Conservation (phyloP, 2,113 vertebrate species). For the Scatophagus argus region DNA sequence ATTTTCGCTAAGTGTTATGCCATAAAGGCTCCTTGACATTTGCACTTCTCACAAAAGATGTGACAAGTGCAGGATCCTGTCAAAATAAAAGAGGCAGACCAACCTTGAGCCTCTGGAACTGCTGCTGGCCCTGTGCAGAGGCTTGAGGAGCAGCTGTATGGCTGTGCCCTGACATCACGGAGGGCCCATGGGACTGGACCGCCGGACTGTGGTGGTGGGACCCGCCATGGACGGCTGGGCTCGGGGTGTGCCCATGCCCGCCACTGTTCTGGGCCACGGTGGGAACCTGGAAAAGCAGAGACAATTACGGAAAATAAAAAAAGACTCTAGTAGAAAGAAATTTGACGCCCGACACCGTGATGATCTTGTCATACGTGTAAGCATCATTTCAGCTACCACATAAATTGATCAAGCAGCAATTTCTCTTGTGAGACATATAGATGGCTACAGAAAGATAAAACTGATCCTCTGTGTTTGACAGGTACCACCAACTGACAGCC, state of each 20-base stretch:
- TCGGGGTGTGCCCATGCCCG: slow-evolving; percentile 89
- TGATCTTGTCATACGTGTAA: not conserved
- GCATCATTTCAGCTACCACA: not conserved
- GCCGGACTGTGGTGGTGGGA: slow-evolving; percentile 91
- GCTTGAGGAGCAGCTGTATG: slow-evolving; percentile 90
- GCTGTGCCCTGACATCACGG: slow-evolving; percentile 88
- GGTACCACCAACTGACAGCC: not conserved
- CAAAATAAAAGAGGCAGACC: not conserved
- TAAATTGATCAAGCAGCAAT: not conserved
- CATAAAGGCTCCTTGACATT: not conserved
- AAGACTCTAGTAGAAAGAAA: not conserved
- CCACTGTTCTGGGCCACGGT: slow-evolving; percentile 92
- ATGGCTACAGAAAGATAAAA: not conserved
- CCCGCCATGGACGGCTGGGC: slow-evolving; percentile 88
- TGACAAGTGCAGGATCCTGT: not conserved
- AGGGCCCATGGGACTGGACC: slow-evolving; percentile 88
- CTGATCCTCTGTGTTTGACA: not conserved
- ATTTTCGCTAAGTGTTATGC: not conserved
- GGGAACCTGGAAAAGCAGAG: slow-evolving; percentile 85
- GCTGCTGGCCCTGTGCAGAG: slow-evolving; percentile 94
- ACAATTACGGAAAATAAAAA: not conserved
- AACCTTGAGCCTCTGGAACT: slow-evolving; percentile 99
- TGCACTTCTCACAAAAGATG: not conserved
- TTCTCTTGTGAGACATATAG: not conserved
- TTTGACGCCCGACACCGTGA: not conserved